A percentile compares a stretch with the other conserved stretches of the same genome.
These are phyloP conservation scores for Halocynthia roretzi DNA, from an alignment of 23 tunicate species.

Conservation along the genomic window DNA sequence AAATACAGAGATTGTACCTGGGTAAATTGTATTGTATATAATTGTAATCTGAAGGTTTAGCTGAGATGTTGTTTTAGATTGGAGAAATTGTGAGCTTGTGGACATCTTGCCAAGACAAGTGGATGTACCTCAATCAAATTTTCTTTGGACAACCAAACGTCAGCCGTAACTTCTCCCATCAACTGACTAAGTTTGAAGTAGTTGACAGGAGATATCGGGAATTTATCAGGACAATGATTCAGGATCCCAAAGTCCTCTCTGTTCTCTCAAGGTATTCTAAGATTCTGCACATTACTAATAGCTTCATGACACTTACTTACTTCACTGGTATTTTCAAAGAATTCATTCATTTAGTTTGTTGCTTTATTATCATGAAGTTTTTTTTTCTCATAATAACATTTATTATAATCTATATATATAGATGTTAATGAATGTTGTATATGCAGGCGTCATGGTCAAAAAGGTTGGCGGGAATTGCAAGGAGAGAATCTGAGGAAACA, in stretches of 20 bases:
- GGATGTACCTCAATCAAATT: constrained; percentile 80
- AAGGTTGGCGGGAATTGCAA: constrained; percentile 87
- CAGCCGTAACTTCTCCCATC: constrained; percentile 12
- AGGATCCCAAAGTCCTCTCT: constrained; percentile 82
- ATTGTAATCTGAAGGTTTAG: too few relatives aligned
- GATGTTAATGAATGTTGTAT: background rate
- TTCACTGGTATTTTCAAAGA: too few relatives aligned
- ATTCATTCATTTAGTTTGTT: too few relatives aligned
- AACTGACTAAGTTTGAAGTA: constrained; percentile 8
- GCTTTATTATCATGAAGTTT: too few relatives aligned
- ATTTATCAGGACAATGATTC: constrained; percentile 48
- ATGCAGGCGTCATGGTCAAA: constrained; percentile 70
- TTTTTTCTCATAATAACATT: too few relatives aligned
- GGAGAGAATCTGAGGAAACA: constrained; percentile 81
- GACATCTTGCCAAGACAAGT: constrained; percentile 89
- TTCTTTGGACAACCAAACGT: constrained; percentile 46
- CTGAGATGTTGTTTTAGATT: constrained; percentile 23
- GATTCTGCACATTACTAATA: background rate
- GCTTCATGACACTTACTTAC: background rate
- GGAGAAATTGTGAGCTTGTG: constrained; percentile 65
- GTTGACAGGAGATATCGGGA: constrained; percentile 64
- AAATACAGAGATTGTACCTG: too few relatives aligned
- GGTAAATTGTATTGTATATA: too few relatives aligned
- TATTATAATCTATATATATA: too few relatives aligned
- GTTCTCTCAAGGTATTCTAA: constrained; percentile 68